Evolutionary conservation across 2,113 vertebrate genomes (phyloP).

Genomic region (Thamnophis sirtalis): DNA sequence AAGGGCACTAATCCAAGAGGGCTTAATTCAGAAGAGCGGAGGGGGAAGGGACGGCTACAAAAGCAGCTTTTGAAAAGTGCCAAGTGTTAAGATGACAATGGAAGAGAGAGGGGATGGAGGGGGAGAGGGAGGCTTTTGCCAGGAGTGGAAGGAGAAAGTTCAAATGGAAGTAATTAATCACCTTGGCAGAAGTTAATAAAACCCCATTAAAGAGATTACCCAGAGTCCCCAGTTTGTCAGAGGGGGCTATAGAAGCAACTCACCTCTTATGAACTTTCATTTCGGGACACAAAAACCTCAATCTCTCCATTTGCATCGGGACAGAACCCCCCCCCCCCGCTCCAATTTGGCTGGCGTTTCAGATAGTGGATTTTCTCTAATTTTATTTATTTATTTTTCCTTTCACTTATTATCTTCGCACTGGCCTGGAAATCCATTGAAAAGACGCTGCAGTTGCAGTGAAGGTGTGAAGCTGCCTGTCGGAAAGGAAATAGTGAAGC

Average conservation of each 20-base stretch:
- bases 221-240: not conserved
- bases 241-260: not conserved
- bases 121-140: not conserved
- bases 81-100: not conserved
- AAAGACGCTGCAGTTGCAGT: not conserved
- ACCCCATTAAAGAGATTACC: not conserved
- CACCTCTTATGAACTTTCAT: not conserved
- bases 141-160: not conserved
- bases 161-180: not conserved
- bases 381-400: not conserved
- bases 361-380: not conserved
- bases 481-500: not conserved
- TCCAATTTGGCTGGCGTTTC: not conserved
- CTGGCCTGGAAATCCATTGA: not conserved
- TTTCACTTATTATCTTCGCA: not conserved
- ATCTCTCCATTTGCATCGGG: not conserved
- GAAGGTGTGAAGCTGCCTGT: not conserved
- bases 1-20: not conserved
- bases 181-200: slow-evolving; percentile 8
- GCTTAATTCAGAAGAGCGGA: not conserved
- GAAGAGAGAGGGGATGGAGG: not conserved
- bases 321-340: not conserved
- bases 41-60: not conserved
- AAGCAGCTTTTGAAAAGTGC: not conserved
- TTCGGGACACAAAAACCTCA: not conserved